Conservation (phyloP, 2,113 vertebrate species). For the Sinocyclocheilus rhinocerous region DNA sequence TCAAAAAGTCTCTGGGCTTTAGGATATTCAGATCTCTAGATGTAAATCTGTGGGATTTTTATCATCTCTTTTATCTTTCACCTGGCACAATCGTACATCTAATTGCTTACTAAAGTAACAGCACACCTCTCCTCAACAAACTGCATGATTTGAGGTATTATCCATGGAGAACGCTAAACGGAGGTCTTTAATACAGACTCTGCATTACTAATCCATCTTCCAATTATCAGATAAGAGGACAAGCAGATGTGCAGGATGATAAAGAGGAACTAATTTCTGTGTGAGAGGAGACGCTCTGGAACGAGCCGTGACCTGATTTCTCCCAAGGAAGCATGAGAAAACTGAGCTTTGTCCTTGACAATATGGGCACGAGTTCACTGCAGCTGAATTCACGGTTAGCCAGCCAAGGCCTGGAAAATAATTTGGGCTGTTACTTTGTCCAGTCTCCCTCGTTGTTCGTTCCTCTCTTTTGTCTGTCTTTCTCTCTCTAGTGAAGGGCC, state of each 20-base stretch:
- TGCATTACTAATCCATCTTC: slow-evolving; percentile 46
- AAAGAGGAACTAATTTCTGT: slow-evolving; percentile 6
- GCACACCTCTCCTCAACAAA: neutral
- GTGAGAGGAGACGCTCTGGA: slow-evolving; percentile 8
- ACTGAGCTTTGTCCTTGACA: slow-evolving; percentile 32
- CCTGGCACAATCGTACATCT: neutral
- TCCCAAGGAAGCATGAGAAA: slow-evolving; percentile 40
- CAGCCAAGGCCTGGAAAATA: slow-evolving; percentile 36
- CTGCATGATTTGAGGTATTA: neutral
- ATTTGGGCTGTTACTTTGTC: neutral
- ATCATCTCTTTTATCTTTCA: neutral
- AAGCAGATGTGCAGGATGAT: slow-evolving; percentile 36
- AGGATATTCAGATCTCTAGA: neutral
- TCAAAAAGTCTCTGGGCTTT: neutral
- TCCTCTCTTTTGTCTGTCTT: slow-evolving; percentile 25
- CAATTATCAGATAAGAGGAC: slow-evolving; percentile 35
- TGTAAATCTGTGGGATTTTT: neutral
- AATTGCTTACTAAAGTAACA: neutral
- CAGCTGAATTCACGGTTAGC: slow-evolving; percentile 47
- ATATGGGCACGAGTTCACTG: neutral
- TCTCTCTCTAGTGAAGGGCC: slow-evolving; percentile 10
- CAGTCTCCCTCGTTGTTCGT: slow-evolving; percentile 1
- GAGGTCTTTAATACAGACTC: slow-evolving; percentile 64
- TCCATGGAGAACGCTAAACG: slow-evolving; percentile 55
- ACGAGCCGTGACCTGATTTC: slow-evolving; percentile 41